Percentiles rank a stretch among this genome's conserved stretches.
Conservation (phyloP, 2,797 vertebrate species). For the Macropus fuliginosus region DNA sequence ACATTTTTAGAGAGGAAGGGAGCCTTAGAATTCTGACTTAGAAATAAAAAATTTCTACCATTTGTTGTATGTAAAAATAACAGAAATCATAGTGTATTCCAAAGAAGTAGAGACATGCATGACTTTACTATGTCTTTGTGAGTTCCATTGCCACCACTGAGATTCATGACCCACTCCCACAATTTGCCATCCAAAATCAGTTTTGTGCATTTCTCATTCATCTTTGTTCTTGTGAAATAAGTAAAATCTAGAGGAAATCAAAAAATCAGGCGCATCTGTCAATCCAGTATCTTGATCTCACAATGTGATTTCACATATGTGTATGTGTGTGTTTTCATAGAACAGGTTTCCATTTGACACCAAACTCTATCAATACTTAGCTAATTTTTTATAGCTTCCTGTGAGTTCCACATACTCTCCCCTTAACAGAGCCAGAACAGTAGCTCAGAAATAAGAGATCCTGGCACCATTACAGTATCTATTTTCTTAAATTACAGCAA, state of each 20-base stretch:
- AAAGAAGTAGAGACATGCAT: slow-evolving; percentile 71
- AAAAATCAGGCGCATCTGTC: slow-evolving; percentile 78
- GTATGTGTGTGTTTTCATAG: slow-evolving; percentile 74
- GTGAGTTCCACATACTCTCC: slow-evolving; percentile 39
- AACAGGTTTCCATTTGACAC: slow-evolving; percentile 70
- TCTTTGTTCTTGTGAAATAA: slow-evolving; percentile 70
- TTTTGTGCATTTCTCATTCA: slow-evolving; percentile 69
- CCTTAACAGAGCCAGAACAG: slow-evolving; percentile 43
- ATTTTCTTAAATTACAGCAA: slow-evolving; percentile 75
- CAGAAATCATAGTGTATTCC: slow-evolving; percentile 69
- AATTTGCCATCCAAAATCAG: slow-evolving; percentile 59
- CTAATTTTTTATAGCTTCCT: slow-evolving; percentile 65
- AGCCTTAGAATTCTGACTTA: slow-evolving; percentile 53
- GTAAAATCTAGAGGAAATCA: slow-evolving; percentile 75
- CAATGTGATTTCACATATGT: slow-evolving; percentile 70
- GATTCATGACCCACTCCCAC: slow-evolving; percentile 59
- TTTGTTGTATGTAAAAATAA: slow-evolving; percentile 55
- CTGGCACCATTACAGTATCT: slow-evolving; percentile 63
- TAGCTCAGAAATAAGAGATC: slow-evolving; percentile 65
- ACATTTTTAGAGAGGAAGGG: not conserved
- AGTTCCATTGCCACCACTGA: slow-evolving; percentile 62
- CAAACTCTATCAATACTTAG: slow-evolving; percentile 66
- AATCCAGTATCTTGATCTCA: slow-evolving; percentile 72
- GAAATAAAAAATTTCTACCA: slow-evolving; percentile 61
- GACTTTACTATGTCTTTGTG: slow-evolving; percentile 53